A percentile compares a stretch with the other conserved stretches of the same genome.
phyloP scores from a whole-genome alignment of 2,797 vertebrate genomes.

The Smutsia temminckii region DNA sequence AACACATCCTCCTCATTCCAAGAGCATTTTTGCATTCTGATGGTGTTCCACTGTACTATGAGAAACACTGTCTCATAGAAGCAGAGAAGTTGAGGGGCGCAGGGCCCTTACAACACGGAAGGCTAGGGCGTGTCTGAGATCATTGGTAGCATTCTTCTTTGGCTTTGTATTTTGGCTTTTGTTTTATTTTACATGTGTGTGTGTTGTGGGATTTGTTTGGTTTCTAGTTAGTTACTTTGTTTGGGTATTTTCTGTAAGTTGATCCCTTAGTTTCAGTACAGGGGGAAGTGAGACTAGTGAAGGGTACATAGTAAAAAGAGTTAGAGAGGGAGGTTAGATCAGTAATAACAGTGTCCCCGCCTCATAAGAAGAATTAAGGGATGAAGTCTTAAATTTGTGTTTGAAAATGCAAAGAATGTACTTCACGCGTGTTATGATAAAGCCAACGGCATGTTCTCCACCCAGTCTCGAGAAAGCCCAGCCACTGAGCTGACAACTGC shows the following conservation, averaged over 20 bases:
- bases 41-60: too few species aligned
- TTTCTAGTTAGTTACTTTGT: too few species aligned
- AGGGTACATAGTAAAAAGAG: not conserved
- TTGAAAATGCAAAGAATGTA: not conserved
- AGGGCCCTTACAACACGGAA: not conserved
- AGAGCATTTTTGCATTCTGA: not conserved
- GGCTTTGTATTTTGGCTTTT: not conserved
- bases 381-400: not conserved
- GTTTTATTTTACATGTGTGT: not conserved
- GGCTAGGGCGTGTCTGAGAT: not conserved
- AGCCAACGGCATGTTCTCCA: conserved; percentile 8
- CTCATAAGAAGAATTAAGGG: not conserved
- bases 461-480: not conserved
- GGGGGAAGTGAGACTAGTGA: not conserved
- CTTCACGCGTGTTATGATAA: conserved; percentile 18
- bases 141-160: not conserved
- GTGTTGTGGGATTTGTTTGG: too few species aligned
- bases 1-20: not conserved
- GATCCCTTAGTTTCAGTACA: not conserved
- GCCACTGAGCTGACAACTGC: not conserved
- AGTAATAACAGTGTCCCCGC: not conserved
- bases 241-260: not conserved
- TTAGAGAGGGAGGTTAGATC: not conserved
- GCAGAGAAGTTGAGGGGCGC: not conserved
- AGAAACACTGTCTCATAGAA: not conserved